Base-by-base conservation (phyloP, 2,888 invertebrate genomes). In the Latrodectus hesperus region DNA sequence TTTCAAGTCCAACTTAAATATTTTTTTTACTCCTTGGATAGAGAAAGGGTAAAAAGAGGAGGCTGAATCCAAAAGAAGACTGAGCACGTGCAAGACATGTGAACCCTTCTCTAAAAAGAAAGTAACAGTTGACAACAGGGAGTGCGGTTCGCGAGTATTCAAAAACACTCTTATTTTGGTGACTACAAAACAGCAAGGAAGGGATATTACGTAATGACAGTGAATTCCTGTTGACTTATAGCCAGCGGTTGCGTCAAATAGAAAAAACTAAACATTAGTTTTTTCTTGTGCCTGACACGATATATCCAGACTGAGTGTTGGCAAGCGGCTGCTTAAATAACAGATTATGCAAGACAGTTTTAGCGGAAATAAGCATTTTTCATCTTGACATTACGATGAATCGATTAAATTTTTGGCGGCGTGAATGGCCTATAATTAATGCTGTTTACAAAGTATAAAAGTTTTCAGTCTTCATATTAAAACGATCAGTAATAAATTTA, bases 201-300 rank as follows among this genome's bases (percentile, higher is more conserved):
- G 17, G 73, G 81, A 81, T 73, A 53, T 81, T 72, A 81, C 81
- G 81, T n/a, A 73, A 73, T 67, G 71, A 14, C 26, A 67, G 52
- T 60, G 71, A 60, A 60, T 73, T 81, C 81, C 81, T 72, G 73
- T 74, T 81, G 73, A 22, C n/a, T 65, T 51, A 12, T 60, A 38
- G 49, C 71, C 72, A 80, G 49, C 38, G 49, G 52, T 81, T 73
- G 64, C 52, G 73, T 73, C 71, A 73, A 49, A 53, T 65, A 60
- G 11, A n/a, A 6, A 16, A 60, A 60, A 60, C 38, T 38, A 38
- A 38, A 60, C n/a, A 65, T 26, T 52, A 1, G 9, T 51, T 67
- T 81, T 8, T 49, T 9, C 26, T 51, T 49, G 22, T 53, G 17
- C n/a, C 60, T 51, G 22, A 68, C 22, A 22, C 12, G 5, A 11